Evolutionary conservation across 2,113 vertebrate genomes (phyloP), one percentile per base, ranked within the genome.

Genomic region (Callionymus lyra): DNA sequence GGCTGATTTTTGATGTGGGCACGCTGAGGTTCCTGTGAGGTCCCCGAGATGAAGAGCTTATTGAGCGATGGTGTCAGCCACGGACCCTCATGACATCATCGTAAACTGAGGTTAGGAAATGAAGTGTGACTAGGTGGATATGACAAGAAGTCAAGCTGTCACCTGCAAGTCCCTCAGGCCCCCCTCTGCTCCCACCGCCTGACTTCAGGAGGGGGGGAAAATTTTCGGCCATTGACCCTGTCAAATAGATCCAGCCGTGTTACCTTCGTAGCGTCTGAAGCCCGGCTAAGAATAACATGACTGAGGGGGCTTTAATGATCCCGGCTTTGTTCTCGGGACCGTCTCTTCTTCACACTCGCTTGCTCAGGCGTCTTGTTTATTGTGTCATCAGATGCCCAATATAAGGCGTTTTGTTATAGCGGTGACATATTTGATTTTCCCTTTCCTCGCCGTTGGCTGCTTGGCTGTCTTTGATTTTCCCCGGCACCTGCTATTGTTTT

Each of bases 181-280:
- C 69, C 72, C 69, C 71, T 70, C 74, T 67, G 72, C 68, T 76
- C 67, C 21, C 64, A 53, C 50, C 66, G 55, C 62, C 50, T 6
- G 47, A 58, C 65, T 76, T 81, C 63, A 69, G 61, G 59, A 43
- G 51, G 72, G 60, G n/a, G n/a, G n/a, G n/a, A n/a, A n/a, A 68
- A 74, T 70, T 5, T 27, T 27, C 73, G 49, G 69, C 80, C 70
- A 79, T 84, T 82, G 81, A 84, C 78, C 78, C 71, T 60, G 76
- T 77, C 78, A 79, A 55, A 64, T 63, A 64, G 74, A 77, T 74
- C 82, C 68, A 64, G 57, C 48, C 46, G 54, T 52, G 44, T 56
- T 45, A 44, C 38, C 40, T 53, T 70, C n/a, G 63, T 49, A 63
- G 76, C 53, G 46, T 41, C 52, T 72, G 74, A 77, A 62, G 66